Conservation (phyloP, 2,888 invertebrate genomes). For the Yponomeuta plumbellus region DNA sequence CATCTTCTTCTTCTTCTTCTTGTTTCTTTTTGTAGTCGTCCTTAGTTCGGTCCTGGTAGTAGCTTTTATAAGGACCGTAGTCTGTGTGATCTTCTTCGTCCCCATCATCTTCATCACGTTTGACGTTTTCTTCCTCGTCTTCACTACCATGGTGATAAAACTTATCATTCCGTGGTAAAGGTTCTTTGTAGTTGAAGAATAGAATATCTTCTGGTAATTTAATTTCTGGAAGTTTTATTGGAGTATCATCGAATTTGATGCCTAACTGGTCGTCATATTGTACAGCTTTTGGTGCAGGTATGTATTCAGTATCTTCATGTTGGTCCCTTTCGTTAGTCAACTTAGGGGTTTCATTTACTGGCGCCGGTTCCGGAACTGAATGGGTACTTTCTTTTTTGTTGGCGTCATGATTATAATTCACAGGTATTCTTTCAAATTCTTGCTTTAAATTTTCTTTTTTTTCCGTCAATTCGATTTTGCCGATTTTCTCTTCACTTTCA, state of each 20-base stretch:
- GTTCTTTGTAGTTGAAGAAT: constrained; percentile 44
- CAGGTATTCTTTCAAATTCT: constrained; percentile 66
- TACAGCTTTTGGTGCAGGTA: constrained; percentile 39
- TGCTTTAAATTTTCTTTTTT: constrained; percentile 51
- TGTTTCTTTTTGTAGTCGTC: constrained; percentile 17
- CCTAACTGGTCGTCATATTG: constrained; percentile 58
- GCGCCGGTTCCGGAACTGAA: constrained; percentile 16
- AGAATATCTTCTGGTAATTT: constrained; percentile 67
- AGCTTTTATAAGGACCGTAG: constrained; percentile 24
- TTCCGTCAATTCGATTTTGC: constrained; percentile 28
- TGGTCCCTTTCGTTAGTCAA: constrained; percentile 26
- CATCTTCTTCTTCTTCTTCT: constrained; percentile 27
- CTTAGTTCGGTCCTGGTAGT: constrained; percentile 30
- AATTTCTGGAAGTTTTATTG: constrained; percentile 66
- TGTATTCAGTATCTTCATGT: constrained; percentile 29
- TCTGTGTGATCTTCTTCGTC: constrained; percentile 25
- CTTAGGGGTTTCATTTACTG: constrained; percentile 22
- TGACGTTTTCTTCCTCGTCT: constrained; percentile 24
- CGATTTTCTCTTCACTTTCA: constrained; percentile 34
- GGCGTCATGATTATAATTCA: constrained; percentile 56
- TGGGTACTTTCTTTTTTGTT: constrained; percentile 29
- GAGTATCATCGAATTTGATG: constrained; percentile 57
- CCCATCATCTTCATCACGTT: constrained; percentile 29
- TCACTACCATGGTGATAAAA: constrained; percentile 31
- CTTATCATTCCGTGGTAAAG: constrained; percentile 34